Percentiles rank a stretch among this genome's conserved stretches.
These are phyloP conservation scores for Dinoponera quadriceps DNA, from an alignment of 1,140 invertebrate species.

Conservation along the genomic window DNA sequence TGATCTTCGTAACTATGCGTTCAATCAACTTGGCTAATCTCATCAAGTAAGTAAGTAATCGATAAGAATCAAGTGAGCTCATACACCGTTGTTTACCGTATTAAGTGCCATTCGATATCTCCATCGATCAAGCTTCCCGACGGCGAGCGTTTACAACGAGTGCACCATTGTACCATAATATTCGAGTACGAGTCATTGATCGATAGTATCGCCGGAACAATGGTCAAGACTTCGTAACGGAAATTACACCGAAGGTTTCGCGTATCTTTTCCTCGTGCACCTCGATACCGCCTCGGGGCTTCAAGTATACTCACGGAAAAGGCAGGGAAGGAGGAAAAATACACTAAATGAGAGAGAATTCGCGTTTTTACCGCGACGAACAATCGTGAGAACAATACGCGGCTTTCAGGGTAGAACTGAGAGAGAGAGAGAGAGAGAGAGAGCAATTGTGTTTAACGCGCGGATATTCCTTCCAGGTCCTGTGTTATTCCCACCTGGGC, in stretches of 20 bases:
- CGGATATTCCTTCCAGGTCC: slow-evolving; percentile 85
- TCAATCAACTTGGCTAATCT: slow-evolving; percentile 21
- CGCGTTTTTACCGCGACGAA: background rate
- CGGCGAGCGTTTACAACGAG: background rate
- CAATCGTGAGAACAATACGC: slow-evolving; percentile 7
- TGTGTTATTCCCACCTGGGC: slow-evolving; percentile 89
- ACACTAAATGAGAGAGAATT: background rate
- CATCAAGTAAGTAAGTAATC: background rate
- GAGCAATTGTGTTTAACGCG: slow-evolving; percentile 5
- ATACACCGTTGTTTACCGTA: background rate
- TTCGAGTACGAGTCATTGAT: slow-evolving; percentile 16
- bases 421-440: background rate
- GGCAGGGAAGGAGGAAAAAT: background rate
- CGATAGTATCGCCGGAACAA: slow-evolving; percentile 20
- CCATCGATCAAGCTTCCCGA: background rate
- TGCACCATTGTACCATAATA: background rate
- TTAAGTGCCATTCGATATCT: background rate
- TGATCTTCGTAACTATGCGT: slow-evolving; percentile 18
- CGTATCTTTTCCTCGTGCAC: background rate
- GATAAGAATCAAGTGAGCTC: slow-evolving; percentile 8
- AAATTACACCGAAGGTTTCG: background rate
- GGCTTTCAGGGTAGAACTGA: too few relatives aligned
- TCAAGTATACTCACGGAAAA: background rate
- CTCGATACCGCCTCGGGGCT: background rate
- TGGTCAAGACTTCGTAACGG: background rate